Base-by-base conservation (phyloP, 2,888 invertebrate species). In the Orthonychiurus folsomi region DNA sequence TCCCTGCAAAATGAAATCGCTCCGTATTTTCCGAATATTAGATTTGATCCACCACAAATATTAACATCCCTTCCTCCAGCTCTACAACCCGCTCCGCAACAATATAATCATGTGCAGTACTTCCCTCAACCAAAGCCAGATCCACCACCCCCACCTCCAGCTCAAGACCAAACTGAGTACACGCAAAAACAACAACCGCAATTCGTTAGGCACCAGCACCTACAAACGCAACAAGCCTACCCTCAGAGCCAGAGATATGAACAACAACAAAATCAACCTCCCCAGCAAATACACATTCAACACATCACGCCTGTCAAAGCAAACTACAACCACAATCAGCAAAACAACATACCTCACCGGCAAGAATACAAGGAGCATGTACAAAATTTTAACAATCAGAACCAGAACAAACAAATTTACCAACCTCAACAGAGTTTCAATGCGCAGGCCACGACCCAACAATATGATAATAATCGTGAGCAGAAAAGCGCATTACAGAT, bases 161-260 rank as follows among this genome's bases (percentile, higher is more conserved):
- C 37, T 50, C 56, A 20, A 53, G 26, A 26, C 26, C 50, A 24
- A n/a, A n/a, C n/a, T n/a, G n/a, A n/a, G n/a, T n/a, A n/a, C n/a
- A n/a, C n/a, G n/a, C 60, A 56, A 15, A 57, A 53, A 57, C 61
- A 63, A 53, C 63, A 59, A 50, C 60, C 52, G 25, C 37, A 55
- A 28, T 50, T 59, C 1, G 37, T 59, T 1, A 56, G 57, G 52
- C 23, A 59, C 9, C 61, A 63, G 50, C 60, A 54, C 47, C 55
- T 47, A 48, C 50, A n/a, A 5, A n/a, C 21, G 48, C 57, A 56
- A 15, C 28, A 47, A 5, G 59, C 50, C 9, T 5, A 23, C 2
- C 12, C 28, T 3, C 37, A 24, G 24, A 23, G 3, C 27, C 25
- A 26, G 26, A 5, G 9, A 15, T 12, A 56, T 3, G 5, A 26